These are phyloP conservation scores for Ateles fusciceps DNA, from an alignment of 2,797 vertebrate species.

Conservation along the genomic window DNA sequence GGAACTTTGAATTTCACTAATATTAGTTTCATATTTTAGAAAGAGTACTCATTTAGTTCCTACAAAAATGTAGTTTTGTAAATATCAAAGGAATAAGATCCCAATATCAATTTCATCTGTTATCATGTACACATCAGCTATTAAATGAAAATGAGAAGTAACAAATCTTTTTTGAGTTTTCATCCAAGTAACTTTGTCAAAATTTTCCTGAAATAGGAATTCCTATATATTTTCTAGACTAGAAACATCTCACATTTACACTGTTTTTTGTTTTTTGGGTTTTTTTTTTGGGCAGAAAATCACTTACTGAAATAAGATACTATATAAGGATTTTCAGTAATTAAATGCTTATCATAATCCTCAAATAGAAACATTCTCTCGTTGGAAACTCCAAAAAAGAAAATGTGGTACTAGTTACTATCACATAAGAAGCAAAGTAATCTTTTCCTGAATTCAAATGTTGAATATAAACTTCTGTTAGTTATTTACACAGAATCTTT, in stretches of 20 bases:
- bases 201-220: slow-evolving; percentile 3
- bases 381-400: background rate
- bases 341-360: background rate
- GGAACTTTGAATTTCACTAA: background rate
- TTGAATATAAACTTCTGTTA: background rate
- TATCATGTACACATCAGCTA: background rate
- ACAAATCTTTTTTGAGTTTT: background rate
- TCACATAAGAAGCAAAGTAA: background rate
- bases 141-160: slow-evolving; percentile 22
- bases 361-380: background rate
- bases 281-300: background rate
- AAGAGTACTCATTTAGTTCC: background rate
- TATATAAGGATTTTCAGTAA: background rate
- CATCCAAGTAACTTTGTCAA: background rate
- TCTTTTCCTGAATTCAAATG: background rate
- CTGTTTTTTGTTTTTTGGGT: background rate
- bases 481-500: background rate
- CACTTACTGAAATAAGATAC: background rate
- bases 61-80: background rate
- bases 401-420: background rate
- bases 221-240: background rate
- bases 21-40: slow-evolving; percentile 33
- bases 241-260: background rate
- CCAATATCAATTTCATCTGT: background rate
- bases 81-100: background rate